Conservation (phyloP, 2,888 invertebrate genomes). For the Cantharis flavilabris region DNA sequence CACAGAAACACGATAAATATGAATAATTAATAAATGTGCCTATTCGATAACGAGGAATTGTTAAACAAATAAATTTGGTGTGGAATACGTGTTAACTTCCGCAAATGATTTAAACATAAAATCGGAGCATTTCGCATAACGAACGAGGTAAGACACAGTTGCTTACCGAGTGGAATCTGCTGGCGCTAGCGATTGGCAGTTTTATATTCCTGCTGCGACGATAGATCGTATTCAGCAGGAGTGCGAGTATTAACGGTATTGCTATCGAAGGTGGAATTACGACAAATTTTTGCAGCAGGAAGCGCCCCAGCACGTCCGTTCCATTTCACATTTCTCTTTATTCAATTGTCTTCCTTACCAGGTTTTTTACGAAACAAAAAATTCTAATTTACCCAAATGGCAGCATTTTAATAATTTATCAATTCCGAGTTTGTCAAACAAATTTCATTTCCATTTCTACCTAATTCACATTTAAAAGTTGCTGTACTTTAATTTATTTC, state of each 20-base stretch:
- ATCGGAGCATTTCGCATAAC: constrained; percentile 19
- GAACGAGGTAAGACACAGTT: constrained; percentile 13
- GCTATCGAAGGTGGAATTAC: constrained; percentile 13
- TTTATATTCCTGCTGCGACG: constrained; percentile 25
- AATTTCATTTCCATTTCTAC: background rate
- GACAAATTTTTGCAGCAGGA: constrained; percentile 8
- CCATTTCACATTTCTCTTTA: background rate
- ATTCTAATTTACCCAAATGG: background rate
- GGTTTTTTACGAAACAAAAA: background rate
- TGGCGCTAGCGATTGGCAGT: constrained; percentile 23
- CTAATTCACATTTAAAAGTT: background rate
- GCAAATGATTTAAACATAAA: constrained; percentile 14
- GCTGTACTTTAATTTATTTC: background rate
- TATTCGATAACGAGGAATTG: background rate
- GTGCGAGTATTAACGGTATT: constrained; percentile 21
- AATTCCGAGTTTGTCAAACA: background rate
- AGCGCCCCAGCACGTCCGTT: background rate
- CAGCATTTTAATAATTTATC: background rate
- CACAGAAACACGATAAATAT: background rate
- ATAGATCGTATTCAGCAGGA: constrained; percentile 22
- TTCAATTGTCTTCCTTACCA: background rate
- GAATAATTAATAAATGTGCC: background rate
- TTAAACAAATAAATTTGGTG: background rate
- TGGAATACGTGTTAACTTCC: background rate
- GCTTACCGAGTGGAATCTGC: constrained; percentile 16